These are phyloP conservation scores for Squalus acanthias DNA, from an alignment of 2,797 vertebrate species.

Conservation along the genomic window DNA sequence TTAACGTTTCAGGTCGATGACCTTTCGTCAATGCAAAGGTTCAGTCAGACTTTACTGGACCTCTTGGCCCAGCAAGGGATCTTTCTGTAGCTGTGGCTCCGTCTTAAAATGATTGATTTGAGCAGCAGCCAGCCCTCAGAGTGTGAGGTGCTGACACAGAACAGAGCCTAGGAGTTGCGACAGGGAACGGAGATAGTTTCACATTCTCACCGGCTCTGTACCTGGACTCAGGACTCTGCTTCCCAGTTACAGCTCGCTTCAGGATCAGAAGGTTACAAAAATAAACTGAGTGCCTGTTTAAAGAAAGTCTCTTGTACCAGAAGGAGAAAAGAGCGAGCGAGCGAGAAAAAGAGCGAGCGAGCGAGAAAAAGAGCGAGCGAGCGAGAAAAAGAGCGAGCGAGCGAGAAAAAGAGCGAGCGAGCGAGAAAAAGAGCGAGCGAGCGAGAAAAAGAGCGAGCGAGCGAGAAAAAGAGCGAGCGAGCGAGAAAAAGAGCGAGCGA, in stretches of 20 bases:
- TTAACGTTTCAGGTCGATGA: neutral
- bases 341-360: too few relatives aligned
- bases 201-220: neutral
- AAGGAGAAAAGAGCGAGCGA: neutral
- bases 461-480: conserved; percentile 24
- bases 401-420: neutral
- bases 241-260: neutral
- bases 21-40: neutral
- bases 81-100: neutral
- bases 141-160: neutral
- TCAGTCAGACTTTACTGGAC: neutral
- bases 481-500: neutral
- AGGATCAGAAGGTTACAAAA: neutral
- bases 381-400: conserved; percentile 32
- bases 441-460: too few relatives aligned
- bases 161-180: too few relatives aligned
- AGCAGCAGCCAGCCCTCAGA: neutral
- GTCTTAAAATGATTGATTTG: neutral
- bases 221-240: neutral
- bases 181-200: neutral
- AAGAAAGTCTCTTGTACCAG: conserved; percentile 37
- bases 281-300: neutral
- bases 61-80: neutral
- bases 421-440: neutral
- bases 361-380: conserved; percentile 19